These are phyloP conservation scores for Diplolepis rosae DNA, from an alignment of 2,888 invertebrate genomes.

Conservation along the genomic window DNA sequence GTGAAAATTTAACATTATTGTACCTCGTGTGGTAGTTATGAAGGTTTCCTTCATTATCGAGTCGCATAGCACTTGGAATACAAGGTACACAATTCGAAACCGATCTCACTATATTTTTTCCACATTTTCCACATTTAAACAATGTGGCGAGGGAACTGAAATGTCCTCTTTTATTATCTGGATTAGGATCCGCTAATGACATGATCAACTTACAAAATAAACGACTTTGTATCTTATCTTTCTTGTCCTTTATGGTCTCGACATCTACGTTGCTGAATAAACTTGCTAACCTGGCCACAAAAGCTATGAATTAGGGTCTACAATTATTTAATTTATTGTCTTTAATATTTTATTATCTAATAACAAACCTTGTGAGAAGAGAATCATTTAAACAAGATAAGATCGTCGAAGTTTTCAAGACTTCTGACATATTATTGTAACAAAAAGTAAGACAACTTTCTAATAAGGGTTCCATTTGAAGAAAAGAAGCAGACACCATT, in stretches of 20 bases:
- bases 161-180: conserved; percentile 86
- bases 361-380: conserved; percentile 70
- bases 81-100: conserved; percentile 84
- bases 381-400: conserved; percentile 87
- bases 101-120: conserved; percentile 82
- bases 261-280: conserved; percentile 92
- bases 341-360: background rate
- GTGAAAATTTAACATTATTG: background rate
- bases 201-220: conserved; percentile 89
- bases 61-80: conserved; percentile 81
- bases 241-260: conserved; percentile 88
- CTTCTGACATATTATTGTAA: conserved; percentile 89
- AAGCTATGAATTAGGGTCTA: conserved; percentile 43
- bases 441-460: conserved; percentile 91
- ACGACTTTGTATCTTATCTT: conserved; percentile 90
- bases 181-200: conserved; percentile 83
- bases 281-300: conserved; percentile 83
- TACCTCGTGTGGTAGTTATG: conserved; percentile 83
- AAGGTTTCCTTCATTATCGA: conserved; percentile 84
- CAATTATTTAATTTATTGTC: background rate
- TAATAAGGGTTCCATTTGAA: conserved; percentile 94
- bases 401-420: conserved; percentile 89
- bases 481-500: conserved; percentile 93
- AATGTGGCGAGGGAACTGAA: conserved; percentile 86
- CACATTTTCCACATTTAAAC: conserved; percentile 85